These are phyloP conservation scores for Pteria penguin DNA, from an alignment of 2,888 invertebrate genomes.

Conservation along the genomic window DNA sequence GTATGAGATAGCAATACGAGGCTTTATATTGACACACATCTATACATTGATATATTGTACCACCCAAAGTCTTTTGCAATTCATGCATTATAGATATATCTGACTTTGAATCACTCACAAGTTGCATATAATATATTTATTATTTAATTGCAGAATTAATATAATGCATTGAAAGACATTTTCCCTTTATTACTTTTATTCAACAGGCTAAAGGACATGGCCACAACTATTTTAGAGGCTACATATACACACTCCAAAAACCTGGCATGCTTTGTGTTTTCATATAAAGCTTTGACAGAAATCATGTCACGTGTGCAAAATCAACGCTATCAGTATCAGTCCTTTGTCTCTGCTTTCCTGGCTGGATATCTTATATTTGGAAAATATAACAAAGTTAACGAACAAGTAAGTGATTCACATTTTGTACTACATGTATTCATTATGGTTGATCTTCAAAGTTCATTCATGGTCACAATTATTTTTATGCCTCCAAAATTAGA, in stretches of 20 bases:
- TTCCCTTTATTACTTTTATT: too few relatives aligned
- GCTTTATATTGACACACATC: too few relatives aligned
- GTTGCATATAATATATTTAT: neutral
- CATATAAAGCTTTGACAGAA: conserved; percentile 79
- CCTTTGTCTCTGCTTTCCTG: conserved; percentile 80
- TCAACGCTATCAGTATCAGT: conserved; percentile 71
- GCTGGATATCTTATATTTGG: conserved; percentile 81
- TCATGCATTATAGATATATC: neutral
- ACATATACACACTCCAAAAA: conserved; percentile 81
- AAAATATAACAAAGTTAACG: conserved; percentile 81
- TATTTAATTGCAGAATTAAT: too few relatives aligned
- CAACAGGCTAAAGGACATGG: conserved; percentile 78
- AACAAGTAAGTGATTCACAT: conserved; percentile 78
- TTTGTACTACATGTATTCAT: too few relatives aligned
- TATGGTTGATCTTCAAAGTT: too few relatives aligned
- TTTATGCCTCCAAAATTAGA: too few relatives aligned
- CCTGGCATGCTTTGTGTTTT: conserved; percentile 80
- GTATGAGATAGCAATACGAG: too few relatives aligned
- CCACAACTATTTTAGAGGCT: conserved; percentile 78
- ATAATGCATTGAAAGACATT: neutral
- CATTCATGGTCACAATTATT: too few relatives aligned
- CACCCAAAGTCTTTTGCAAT: neutral
- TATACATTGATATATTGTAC: too few relatives aligned
- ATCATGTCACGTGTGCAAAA: conserved; percentile 67
- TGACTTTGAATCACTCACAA: neutral